Base-by-base conservation (phyloP, 92 coral and sea anemone genomes). In the Phenganax marumi region DNA sequence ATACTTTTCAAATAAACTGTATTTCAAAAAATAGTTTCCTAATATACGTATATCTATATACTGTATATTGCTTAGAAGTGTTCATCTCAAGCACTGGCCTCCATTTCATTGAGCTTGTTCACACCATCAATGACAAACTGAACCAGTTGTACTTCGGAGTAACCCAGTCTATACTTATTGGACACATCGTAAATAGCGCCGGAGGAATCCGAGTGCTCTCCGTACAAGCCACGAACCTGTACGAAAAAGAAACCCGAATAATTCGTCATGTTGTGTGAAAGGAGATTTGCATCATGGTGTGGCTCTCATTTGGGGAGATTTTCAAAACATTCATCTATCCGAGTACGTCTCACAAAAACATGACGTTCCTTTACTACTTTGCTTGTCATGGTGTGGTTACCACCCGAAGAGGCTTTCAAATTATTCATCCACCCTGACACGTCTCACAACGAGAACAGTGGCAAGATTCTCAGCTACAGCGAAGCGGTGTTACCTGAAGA, bases 181-280 rank as follows among this genome's bases (percentile, higher is more conserved):
- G 88, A 81, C 64, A 91, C 84, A 61, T 88, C 93, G 53, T 75
- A 86, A 11, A 89, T 88, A 26, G 85, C 82, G 76, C 85, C 91
- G 26, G 87, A 78, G 24, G 85, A 81, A 26, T 91, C 93, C 0
- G 93, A 88, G 79, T 91, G 93, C 82, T 91, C 93, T 8, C 93
- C 93, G 48, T 87, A 84, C 33, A 89, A 79, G 17, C 93, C 93
- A 18, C 91, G 84, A 12, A 85, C 91, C 72, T 90, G 43, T 0
- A 33, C 43, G 43, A 33, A 33, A 33, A 33, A 33, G 5, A 33
- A 33, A 0, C 43, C 43, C 43, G 43, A 33, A 33, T 5, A 0
- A 33, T 5, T 33, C 43, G 43, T 33, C 43, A 33, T n/a, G 43
- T 33, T 33, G 43, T 33, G 43, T 33, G 43, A 33, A 33, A 33